Evolutionary conservation across 2,797 vertebrate species (phyloP).

Genomic region (Neosalanx taihuensis): DNA sequence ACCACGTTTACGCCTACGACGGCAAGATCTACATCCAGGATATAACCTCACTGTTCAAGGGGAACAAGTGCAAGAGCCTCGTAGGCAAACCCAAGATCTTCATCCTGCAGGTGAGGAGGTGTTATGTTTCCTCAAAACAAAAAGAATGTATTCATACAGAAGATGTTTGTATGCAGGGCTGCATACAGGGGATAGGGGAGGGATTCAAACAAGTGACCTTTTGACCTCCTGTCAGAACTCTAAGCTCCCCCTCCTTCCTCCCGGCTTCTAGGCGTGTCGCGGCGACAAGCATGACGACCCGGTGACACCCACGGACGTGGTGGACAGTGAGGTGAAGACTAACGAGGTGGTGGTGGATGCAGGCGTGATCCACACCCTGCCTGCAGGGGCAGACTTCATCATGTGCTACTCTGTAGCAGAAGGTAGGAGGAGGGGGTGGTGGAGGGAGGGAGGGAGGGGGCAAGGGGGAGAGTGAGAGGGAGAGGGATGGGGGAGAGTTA

Average conservation of each 20-base stretch:
- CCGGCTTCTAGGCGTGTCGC: slow-evolving; percentile 81
- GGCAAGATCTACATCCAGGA: slow-evolving; percentile 78
- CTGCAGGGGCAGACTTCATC: slow-evolving; percentile 88
- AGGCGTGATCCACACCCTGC: slow-evolving; percentile 77
- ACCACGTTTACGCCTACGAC: slow-evolving; percentile 80
- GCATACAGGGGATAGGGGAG: not conserved
- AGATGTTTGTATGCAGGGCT: not conserved
- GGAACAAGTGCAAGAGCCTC: slow-evolving; percentile 84
- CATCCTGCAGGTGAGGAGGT: slow-evolving; percentile 85
- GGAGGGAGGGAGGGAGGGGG: not conserved
- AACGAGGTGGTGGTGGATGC: slow-evolving; percentile 81
- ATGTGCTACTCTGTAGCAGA: slow-evolving; percentile 95
- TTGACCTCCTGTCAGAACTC: too few species aligned
- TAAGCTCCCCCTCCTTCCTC: too few species aligned
- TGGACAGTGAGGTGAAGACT: slow-evolving; percentile 56
- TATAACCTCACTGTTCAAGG: slow-evolving; percentile 83
- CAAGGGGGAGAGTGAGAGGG: not conserved
- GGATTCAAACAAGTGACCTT: too few species aligned
- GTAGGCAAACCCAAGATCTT: slow-evolving; percentile 97
- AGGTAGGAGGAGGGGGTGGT: slow-evolving; percentile 66
- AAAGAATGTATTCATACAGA: not conserved
- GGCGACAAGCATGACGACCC: slow-evolving; percentile 81
- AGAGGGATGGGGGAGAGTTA: too few species aligned
- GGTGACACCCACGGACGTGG: slow-evolving; percentile 69
- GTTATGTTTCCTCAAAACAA: not conserved